Evolutionary conservation across 2,888 invertebrate species (phyloP).

Genomic region (Pyrocoelia pectoralis): DNA sequence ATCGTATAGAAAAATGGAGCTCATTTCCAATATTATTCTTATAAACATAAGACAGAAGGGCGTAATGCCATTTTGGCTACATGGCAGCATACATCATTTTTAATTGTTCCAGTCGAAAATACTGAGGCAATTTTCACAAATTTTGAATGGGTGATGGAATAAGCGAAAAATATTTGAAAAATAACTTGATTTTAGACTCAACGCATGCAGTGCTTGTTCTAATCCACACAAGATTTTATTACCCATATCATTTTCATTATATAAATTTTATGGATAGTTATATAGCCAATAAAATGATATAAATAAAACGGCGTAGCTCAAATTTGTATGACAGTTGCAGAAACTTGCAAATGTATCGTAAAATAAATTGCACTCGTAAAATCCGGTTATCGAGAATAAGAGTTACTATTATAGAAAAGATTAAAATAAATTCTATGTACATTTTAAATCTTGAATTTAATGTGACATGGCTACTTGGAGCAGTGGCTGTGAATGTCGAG

Average conservation of each 20-base stretch:
- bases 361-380: constrained; percentile 23
- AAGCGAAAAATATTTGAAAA: too few relatives aligned
- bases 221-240: too few relatives aligned
- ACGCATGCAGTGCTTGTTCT: too few relatives aligned
- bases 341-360: constrained; percentile 21
- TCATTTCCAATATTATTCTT: too few relatives aligned
- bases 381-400: constrained; percentile 21
- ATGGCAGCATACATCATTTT: too few relatives aligned
- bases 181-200: too few relatives aligned
- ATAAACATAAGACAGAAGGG: too few relatives aligned
- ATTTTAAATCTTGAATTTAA: constrained; percentile 23
- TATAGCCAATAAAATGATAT: neutral
- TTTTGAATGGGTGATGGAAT: too few relatives aligned
- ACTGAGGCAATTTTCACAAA: too few relatives aligned
- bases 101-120: too few relatives aligned
- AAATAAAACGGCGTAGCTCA: neutral
- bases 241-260: neutral
- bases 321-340: constrained; percentile 17
- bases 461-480: constrained; percentile 26
- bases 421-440: constrained; percentile 20
- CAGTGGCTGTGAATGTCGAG: constrained; percentile 21
- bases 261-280: neutral
- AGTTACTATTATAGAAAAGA: constrained; percentile 29
- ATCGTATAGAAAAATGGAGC: too few relatives aligned
- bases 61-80: too few relatives aligned